Base-by-base conservation (phyloP, 2,888 invertebrate genomes). In the Norana najaformis region DNA sequence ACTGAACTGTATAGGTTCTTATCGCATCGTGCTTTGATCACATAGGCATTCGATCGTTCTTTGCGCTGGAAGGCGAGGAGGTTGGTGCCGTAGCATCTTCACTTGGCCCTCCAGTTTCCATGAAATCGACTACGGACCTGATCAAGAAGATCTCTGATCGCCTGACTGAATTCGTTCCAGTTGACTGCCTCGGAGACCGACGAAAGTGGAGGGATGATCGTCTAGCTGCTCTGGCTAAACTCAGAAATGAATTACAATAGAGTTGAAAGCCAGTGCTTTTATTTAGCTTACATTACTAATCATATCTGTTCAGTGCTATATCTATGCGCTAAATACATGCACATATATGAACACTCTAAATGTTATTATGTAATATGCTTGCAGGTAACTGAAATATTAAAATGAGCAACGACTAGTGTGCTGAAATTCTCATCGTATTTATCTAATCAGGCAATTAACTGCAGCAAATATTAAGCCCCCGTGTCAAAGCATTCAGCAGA, bases 181-280 rank as follows among this genome's bases (percentile, higher is more conserved):
- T 88, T 37, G 37, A 88, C 6, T 3, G 37, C 35, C 47, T 88
- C 39, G 41, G 6, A 39, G 41, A 88, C 38, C 41, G 83, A 34
- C 37, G 89, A 3, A n/a, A 39, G n/a, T 83, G 85, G 83, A 89
- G 89, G 38, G 89, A 89, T 85, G 85, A 83, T 13, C 37, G 89
- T 35, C 85, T 89, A 36, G 41, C 83, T 38, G 47, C 69, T 2
- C 37, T 89, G 35, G 89, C 89, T n/a, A 82, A 88, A 89, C 85
- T 89, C n/a, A 88, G 47, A 39, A 85, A 37, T 2, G 34, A 30
- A 30, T 8, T 69, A n/a, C n/a, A 30, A n/a, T 0, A 69, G 30
- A 69, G 69, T 69, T 69, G n/a, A 69, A 30, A 69, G 11, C 69
- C 69, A 69, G 69, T 4, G n/a, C 69, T n/a, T 69, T n/a, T n/a